phyloP scores from a whole-genome alignment of 2,113 vertebrate species.

The Cacatua alba region DNA sequence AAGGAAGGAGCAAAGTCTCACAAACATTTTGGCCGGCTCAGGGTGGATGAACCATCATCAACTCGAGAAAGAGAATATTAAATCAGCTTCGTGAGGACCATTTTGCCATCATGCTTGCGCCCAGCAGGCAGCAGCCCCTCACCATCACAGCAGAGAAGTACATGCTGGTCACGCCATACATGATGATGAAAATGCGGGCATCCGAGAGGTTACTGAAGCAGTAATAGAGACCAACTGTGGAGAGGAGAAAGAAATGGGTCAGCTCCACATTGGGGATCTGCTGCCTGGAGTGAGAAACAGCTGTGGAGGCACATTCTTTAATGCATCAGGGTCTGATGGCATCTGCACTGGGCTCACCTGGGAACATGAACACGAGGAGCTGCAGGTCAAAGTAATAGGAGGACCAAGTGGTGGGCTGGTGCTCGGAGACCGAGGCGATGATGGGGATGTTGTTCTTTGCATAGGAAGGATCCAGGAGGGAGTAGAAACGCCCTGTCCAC shows the following conservation, averaged over 20 bases:
- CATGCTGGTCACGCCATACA: conserved; percentile 99
- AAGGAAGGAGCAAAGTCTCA: not conserved
- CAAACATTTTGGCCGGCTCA: rapidly evolving
- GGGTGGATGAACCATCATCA: not conserved
- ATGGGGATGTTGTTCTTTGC: conserved; percentile 99
- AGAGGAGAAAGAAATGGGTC: not conserved
- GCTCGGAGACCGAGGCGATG: conserved; percentile 97
- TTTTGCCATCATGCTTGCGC: rapidly evolving
- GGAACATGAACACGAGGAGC: conserved; percentile 99
- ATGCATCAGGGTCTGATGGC: rapidly evolving
- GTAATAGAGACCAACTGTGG: conserved; percentile 95
- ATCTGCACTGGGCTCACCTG: conserved; percentile 71
- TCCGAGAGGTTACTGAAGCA: conserved; percentile 98
- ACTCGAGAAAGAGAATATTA: not conserved
- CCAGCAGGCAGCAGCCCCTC: conserved; percentile 40
- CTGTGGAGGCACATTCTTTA: not conserved
- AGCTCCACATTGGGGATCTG: not conserved
- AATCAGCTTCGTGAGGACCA: rapidly evolving
- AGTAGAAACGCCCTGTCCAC: conserved; percentile 98
- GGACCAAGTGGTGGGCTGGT: conserved; percentile 98
- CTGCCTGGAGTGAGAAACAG: not conserved
- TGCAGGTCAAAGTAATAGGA: conserved; percentile 98
- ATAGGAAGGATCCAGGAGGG: conserved; percentile 94
- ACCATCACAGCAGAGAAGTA: conserved; percentile 99
- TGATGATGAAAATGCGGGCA: conserved; percentile 98